phyloP scores from a whole-genome alignment of 2,888 invertebrate species.

The Callimorpha dominula region DNA sequence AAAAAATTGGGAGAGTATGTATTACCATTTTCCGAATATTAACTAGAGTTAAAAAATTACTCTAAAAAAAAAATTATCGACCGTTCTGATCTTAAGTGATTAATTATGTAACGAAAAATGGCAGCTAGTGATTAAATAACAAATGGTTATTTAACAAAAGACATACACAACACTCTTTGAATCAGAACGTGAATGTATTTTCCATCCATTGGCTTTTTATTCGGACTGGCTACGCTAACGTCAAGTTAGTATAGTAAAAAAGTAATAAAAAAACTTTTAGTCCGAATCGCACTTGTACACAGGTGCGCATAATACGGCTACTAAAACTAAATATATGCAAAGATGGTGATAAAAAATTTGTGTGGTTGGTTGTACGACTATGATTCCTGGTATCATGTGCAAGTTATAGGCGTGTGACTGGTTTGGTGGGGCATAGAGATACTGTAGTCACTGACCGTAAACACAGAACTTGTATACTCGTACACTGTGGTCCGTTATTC shows the following conservation, averaged over 20 bases:
- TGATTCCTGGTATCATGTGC: conserved; percentile 33
- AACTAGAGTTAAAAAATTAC: neutral
- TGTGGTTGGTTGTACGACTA: conserved; percentile 25
- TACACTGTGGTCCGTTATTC: conserved; percentile 52
- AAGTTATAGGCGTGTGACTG: conserved; percentile 61
- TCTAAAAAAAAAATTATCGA: conserved; percentile 10
- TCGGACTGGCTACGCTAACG: conserved; percentile 47
- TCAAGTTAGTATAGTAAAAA: conserved; percentile 40
- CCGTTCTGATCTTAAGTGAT: conserved; percentile 20
- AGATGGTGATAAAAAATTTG: conserved; percentile 15
- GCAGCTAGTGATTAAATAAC: conserved; percentile 11
- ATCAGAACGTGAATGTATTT: conserved; percentile 15
- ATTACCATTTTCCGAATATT: neutral
- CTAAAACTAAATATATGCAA: conserved; percentile 25
- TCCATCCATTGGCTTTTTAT: conserved; percentile 22
- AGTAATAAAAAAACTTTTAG: conserved; percentile 40
- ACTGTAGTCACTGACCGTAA: conserved; percentile 38
- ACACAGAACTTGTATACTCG: conserved; percentile 37
- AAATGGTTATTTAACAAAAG: conserved; percentile 4
- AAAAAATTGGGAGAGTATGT: neutral
- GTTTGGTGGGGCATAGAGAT: conserved; percentile 67
- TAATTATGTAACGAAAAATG: conserved; percentile 8
- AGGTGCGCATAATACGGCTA: conserved; percentile 30
- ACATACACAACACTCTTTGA: conserved; percentile 8
- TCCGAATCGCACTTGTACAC: conserved; percentile 31